phyloP scores from a whole-genome alignment of 2,888 invertebrate species.

The Sturmia bella region DNA sequence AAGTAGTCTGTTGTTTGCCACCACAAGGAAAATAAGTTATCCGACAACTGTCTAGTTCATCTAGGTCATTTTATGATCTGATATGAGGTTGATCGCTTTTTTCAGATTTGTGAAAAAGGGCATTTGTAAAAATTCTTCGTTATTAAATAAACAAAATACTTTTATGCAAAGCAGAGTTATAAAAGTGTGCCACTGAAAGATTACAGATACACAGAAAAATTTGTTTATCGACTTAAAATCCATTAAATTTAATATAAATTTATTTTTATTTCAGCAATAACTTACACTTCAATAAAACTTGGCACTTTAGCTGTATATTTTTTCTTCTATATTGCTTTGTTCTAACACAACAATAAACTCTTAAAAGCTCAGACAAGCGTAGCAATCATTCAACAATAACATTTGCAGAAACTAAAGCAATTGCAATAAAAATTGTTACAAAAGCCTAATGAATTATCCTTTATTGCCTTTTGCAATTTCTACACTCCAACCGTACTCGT shows the following conservation, averaged over 20 bases:
- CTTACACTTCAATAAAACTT: slow-evolving; percentile 8
- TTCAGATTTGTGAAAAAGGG: too few relatives aligned
- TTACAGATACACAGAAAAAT: too few relatives aligned
- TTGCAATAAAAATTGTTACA: slow-evolving; percentile 51
- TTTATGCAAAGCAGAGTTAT: too few relatives aligned
- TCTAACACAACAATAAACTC: slow-evolving; percentile 29
- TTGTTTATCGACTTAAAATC: not conserved
- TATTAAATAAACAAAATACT: too few relatives aligned
- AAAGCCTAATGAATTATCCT: slow-evolving; percentile 58
- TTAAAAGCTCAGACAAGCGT: slow-evolving; percentile 33
- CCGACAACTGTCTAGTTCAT: too few relatives aligned
- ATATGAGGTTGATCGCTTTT: too few relatives aligned
- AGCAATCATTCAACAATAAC: slow-evolving; percentile 55
- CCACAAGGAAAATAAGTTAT: too few relatives aligned
- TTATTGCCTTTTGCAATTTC: slow-evolving; percentile 46
- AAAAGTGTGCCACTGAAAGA: too few relatives aligned
- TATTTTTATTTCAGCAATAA: slow-evolving; percentile 2
- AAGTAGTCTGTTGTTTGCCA: too few relatives aligned
- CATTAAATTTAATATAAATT: slow-evolving; percentile 26
- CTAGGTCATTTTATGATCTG: too few relatives aligned
- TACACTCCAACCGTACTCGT: slow-evolving; percentile 22
- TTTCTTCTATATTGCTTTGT: slow-evolving; percentile 2
- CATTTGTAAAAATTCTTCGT: too few relatives aligned
- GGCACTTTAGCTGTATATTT: slow-evolving; percentile 10
- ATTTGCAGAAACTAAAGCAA: slow-evolving; percentile 37